These are phyloP conservation scores for Onychomys leucogaster DNA, from an alignment of 2,797 vertebrate genomes.

Conservation along the genomic window DNA sequence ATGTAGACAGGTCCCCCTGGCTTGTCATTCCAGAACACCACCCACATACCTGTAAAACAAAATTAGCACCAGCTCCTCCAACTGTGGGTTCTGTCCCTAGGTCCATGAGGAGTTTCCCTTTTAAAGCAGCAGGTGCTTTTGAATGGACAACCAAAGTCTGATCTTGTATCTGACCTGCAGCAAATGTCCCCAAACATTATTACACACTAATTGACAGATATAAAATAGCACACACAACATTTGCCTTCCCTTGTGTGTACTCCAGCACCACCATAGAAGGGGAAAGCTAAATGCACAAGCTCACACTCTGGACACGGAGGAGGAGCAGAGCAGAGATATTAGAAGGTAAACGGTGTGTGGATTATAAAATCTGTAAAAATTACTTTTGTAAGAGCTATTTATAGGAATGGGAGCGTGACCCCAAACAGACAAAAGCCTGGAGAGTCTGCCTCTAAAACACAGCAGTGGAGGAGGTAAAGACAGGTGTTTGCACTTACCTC, in stretches of 20 bases:
- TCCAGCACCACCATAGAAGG: neutral
- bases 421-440: neutral
- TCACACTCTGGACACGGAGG: neutral
- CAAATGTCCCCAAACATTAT: constrained; percentile 21
- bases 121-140: constrained; percentile 39
- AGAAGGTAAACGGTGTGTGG: neutral
- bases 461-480: neutral
- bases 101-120: neutral
- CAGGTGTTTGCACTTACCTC: neutral
- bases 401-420: neutral
- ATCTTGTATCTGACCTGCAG: constrained; percentile 25
- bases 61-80: neutral
- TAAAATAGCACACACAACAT: neutral
- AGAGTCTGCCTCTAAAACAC: neutral
- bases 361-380: neutral
- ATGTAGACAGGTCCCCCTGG: neutral
- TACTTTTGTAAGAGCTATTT: neutral
- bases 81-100: neutral
- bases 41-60: neutral
- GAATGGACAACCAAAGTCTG: neutral
- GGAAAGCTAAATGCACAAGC: neutral
- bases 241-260: neutral
- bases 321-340: neutral
- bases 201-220: neutral
- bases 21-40: neutral